A percentile compares a stretch with the other conserved stretches of the same genome.
These are phyloP conservation scores for Ditula angustiorana DNA, from an alignment of 2,888 invertebrate genomes.

Conservation along the genomic window DNA sequence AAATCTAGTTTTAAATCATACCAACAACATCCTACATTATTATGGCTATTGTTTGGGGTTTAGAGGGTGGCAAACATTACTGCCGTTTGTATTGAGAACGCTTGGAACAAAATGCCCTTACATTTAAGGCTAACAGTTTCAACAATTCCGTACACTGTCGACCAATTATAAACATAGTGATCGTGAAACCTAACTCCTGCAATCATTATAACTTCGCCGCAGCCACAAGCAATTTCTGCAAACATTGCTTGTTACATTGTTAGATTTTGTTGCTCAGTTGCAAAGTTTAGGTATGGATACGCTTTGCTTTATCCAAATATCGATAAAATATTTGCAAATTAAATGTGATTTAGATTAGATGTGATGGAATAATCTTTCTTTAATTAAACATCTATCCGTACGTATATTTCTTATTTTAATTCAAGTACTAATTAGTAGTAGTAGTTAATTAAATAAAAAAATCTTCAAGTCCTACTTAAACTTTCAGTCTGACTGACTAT, in stretches of 20 bases:
- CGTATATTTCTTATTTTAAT: neutral
- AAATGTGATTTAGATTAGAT: neutral
- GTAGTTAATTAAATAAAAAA: no score
- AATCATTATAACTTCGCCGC: conserved; percentile 30
- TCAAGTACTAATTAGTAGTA: no score
- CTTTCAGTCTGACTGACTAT: no score
- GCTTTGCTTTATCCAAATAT: neutral
- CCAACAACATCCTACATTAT: no score
- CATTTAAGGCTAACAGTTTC: neutral
- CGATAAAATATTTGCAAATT: neutral
- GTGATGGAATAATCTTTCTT: neutral
- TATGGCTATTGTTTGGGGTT: no score
- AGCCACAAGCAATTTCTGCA: conserved; percentile 16
- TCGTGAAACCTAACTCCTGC: neutral
- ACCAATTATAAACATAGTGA: conserved; percentile 12
- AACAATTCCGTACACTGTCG: conserved; percentile 3
- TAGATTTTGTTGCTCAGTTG: conserved; percentile 8
- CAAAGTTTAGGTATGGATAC: neutral
- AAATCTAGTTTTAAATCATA: no score
- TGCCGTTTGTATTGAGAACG: no score
- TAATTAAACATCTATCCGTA: neutral
- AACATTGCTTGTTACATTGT: conserved; percentile 12
- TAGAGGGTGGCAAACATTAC: no score
- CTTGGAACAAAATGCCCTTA: no score
- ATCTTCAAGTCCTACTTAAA: no score